Evolutionary conservation across 1,140 invertebrate genomes (phyloP).

Genomic region (Myzus persicae): DNA sequence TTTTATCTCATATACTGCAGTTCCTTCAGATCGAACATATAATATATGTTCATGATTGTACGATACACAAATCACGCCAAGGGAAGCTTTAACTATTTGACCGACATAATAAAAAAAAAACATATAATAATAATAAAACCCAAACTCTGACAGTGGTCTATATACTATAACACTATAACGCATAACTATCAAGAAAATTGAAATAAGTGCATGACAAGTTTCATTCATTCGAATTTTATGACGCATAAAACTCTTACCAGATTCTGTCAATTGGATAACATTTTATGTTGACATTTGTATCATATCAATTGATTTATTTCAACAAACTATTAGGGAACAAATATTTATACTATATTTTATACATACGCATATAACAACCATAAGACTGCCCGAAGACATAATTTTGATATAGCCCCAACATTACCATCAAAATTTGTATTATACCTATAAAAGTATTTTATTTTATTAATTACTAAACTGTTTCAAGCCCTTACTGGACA

Average conservation of each 20-base stretch:
- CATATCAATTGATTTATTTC: not conserved
- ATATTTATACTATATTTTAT: not conserved
- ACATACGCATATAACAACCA: not conserved
- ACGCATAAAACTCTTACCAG: not conserved
- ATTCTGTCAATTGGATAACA: not conserved
- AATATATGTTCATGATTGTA: not conserved
- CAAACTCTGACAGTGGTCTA: not conserved
- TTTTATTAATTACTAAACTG: not conserved
- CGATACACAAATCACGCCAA: slow-evolving; percentile 42
- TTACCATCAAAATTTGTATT: no score
- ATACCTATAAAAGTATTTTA: no score
- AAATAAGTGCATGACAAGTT: slow-evolving; percentile 33
- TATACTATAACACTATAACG: not conserved
- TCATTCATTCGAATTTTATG: slow-evolving; percentile 38
- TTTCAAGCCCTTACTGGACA: not conserved
- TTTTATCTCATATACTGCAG: not conserved
- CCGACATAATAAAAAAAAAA: slow-evolving; percentile 49
- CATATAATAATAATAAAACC: slow-evolving; percentile 44
- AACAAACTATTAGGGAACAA: not conserved
- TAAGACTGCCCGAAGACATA: not conserved
- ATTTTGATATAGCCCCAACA: not conserved
- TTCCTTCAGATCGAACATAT: not conserved
- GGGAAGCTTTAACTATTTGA: slow-evolving; percentile 3
- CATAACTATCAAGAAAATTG: slow-evolving; percentile 19
- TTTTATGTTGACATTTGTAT: not conserved